phyloP scores from a whole-genome alignment of 2,888 invertebrate genomes.

The Latrodectus hesperus region DNA sequence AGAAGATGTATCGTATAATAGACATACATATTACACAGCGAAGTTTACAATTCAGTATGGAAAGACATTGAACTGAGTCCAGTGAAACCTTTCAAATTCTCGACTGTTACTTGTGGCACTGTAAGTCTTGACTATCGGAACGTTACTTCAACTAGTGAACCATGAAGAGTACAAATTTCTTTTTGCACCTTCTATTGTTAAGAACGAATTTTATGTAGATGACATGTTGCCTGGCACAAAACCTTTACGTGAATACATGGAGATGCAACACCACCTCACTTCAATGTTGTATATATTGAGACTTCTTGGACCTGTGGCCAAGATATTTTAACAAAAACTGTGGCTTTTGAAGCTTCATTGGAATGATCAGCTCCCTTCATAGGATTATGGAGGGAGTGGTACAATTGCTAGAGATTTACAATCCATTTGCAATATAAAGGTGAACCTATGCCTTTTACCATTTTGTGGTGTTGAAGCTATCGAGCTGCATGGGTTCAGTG shows the following conservation, averaged over 20 bases:
- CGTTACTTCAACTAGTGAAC: not conserved
- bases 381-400: not conserved
- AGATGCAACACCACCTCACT: not conserved
- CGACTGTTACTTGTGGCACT: not conserved
- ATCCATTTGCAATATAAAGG: not conserved
- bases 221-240: not conserved
- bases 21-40: not conserved
- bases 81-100: not conserved
- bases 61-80: not conserved
- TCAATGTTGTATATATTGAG: not conserved
- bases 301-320: not conserved
- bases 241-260: not conserved
- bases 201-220: constrained; percentile 16
- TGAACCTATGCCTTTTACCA: not conserved
- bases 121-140: constrained; percentile 4
- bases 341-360: not conserved
- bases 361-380: not conserved
- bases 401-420: not conserved
- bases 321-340: constrained; percentile 13
- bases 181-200: not conserved
- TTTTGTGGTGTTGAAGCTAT: not conserved
- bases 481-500: constrained; percentile 5
- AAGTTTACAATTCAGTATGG: not conserved
- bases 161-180: not conserved
- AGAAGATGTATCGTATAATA: constrained; percentile 10